phyloP scores from a whole-genome alignment of 2,888 invertebrate species.

The Pheosia gnoma region DNA sequence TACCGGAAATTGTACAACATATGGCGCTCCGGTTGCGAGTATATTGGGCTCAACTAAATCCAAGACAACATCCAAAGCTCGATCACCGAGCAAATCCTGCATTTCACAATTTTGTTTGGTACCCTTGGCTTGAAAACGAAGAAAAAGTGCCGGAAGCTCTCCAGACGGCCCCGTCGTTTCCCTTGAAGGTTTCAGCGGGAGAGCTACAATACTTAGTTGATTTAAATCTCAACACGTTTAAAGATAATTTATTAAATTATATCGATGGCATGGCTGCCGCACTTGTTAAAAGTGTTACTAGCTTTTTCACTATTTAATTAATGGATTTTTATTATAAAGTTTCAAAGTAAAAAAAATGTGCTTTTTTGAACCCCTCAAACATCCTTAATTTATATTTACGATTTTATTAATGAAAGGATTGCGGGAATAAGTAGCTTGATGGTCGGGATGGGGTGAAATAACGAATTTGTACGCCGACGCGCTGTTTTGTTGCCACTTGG shows the following conservation, averaged over 20 bases:
- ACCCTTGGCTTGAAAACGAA: constrained; percentile 49
- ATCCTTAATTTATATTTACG: constrained; percentile 4
- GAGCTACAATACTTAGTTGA: constrained; percentile 52
- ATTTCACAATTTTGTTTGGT: constrained; percentile 48
- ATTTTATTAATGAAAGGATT: constrained; percentile 28
- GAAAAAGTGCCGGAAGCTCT: constrained; percentile 36
- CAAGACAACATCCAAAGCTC: constrained; percentile 35
- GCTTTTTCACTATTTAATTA: constrained; percentile 42
- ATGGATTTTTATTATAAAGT: constrained; percentile 8
- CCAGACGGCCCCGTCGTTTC: constrained; percentile 40
- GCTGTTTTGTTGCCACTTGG: constrained; percentile 61
- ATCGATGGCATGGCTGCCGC: constrained; percentile 44
- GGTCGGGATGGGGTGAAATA: constrained; percentile 50
- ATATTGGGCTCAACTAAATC: constrained; percentile 49
- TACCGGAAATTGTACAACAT: constrained; percentile 45
- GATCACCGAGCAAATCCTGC: constrained; percentile 52
- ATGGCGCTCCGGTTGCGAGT: constrained; percentile 48
- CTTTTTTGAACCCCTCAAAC: background rate
- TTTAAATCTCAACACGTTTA: constrained; percentile 47
- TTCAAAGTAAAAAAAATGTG: background rate
- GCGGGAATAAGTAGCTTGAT: constrained; percentile 33
- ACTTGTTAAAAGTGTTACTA: constrained; percentile 43
- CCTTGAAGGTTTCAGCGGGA: constrained; percentile 46
- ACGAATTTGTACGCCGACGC: constrained; percentile 62
- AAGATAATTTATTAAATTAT: constrained; percentile 40